A percentile compares a stretch with the other conserved stretches of the same genome.
phyloP scores from a whole-genome alignment of 2,113 vertebrate genomes.

The Coturnix japonica region DNA sequence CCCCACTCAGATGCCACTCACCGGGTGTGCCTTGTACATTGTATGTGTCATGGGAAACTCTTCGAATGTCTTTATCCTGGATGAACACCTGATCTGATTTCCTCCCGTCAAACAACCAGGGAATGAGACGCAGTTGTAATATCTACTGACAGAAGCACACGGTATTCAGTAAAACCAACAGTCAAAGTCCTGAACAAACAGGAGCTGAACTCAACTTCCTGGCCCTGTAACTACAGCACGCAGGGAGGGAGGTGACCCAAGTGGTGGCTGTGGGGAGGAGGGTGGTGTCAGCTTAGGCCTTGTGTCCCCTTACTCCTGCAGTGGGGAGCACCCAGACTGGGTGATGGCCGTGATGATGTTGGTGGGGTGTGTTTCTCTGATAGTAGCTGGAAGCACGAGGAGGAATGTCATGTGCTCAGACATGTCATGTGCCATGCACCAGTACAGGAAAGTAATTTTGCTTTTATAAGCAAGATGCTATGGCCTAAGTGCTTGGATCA shows the following conservation, averaged over 20 bases:
- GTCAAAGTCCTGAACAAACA: neutral
- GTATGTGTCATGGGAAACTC: conserved; percentile 90
- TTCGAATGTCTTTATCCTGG: conserved; percentile 94
- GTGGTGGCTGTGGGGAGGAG: neutral
- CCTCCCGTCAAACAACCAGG: conserved; percentile 86
- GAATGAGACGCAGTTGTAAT: conserved; percentile 96
- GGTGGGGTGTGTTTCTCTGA: neutral
- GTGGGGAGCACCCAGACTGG: neutral
- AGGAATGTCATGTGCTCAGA: neutral
- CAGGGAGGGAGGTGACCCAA: neutral
- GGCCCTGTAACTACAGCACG: neutral
- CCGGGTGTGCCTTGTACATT: conserved; percentile 85
- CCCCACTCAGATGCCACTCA: conserved; percentile 67
- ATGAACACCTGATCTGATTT: conserved; percentile 82
- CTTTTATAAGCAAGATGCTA: neutral
- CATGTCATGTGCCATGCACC: neutral
- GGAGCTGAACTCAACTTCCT: neutral
- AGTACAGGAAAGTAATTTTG: neutral
- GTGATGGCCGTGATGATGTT: neutral
- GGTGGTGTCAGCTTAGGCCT: neutral
- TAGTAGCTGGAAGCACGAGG: neutral
- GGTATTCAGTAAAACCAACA: neutral
- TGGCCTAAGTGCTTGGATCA: neutral
- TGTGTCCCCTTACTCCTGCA: neutral
- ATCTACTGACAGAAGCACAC: conserved; percentile 75